Evolutionary conservation across 2,113 vertebrate genomes (phyloP).

Genomic region (Penelope pileata): DNA sequence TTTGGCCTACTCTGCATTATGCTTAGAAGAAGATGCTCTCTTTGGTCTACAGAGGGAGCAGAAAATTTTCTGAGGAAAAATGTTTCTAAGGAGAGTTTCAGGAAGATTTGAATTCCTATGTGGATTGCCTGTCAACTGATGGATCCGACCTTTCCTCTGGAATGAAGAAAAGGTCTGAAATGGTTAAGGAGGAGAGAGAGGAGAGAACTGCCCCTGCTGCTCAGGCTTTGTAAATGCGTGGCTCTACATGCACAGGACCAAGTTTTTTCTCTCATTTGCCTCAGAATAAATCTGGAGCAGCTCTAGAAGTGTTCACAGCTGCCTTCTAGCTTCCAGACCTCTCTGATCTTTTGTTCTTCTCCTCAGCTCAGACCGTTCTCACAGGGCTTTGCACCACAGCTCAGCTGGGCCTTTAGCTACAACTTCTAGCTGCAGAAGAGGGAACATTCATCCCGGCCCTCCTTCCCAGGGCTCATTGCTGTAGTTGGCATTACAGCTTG

Average conservation of each 20-base stretch:
- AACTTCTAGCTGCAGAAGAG: not conserved
- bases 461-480: not conserved
- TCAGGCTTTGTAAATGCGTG: not conserved
- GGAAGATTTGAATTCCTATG: not conserved
- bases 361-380: not conserved
- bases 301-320: not conserved
- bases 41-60: conserved; percentile 51
- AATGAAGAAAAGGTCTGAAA: not conserved
- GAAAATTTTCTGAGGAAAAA: not conserved
- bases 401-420: not conserved
- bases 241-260: not conserved
- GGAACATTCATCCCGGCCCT: not conserved
- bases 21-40: not conserved
- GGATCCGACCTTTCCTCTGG: not conserved
- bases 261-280: not conserved
- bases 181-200: not conserved
- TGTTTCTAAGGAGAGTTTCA: not conserved
- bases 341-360: not conserved
- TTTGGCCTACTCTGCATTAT: not conserved
- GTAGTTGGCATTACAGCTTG: not conserved
- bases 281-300: not conserved
- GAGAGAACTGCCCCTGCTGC: accelerated
- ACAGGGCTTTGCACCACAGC: not conserved
- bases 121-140: not conserved
- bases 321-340: not conserved